Percentiles rank a stretch among this genome's conserved stretches.
These are phyloP conservation scores for Virgularia gustaviana DNA, from an alignment of 92 coral and sea anemone species.

Conservation along the genomic window DNA sequence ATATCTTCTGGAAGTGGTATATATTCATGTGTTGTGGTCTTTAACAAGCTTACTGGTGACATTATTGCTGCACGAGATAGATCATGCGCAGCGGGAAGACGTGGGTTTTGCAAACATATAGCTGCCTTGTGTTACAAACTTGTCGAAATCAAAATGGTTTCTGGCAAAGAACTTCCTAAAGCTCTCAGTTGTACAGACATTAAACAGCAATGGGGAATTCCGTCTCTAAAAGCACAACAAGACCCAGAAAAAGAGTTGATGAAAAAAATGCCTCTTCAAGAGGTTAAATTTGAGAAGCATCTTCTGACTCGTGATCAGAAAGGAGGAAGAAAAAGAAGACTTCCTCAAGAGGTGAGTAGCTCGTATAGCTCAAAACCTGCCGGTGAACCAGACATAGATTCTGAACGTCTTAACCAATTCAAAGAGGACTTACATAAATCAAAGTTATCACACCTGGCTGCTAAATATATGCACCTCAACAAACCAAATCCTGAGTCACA, in stretches of 20 bases:
- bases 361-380: constrained; percentile 35
- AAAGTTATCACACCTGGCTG: constrained; percentile 19
- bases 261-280: constrained; percentile 47
- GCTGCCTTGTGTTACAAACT: constrained; percentile 48
- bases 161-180: constrained; percentile 35
- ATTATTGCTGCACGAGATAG: constrained; percentile 51
- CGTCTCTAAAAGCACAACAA: constrained; percentile 45
- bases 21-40: constrained; percentile 41
- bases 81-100: constrained; percentile 53
- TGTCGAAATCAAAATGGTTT: constrained; percentile 43
- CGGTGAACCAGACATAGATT: constrained; percentile 35
- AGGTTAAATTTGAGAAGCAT: constrained; percentile 54
- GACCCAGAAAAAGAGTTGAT: constrained; percentile 56
- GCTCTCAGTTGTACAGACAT: constrained; percentile 46
- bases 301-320: constrained; percentile 21
- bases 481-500: too few species aligned
- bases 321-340: constrained; percentile 45
- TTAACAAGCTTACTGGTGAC: constrained; percentile 47
- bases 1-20: constrained; percentile 45
- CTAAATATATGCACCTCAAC: constrained; percentile 22
- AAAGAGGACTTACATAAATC: constrained; percentile 33
- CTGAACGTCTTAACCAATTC: constrained; percentile 19
- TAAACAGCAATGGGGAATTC: constrained; percentile 53
- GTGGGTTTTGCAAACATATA: constrained; percentile 57
- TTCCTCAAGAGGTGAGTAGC: constrained; percentile 36